Base-by-base conservation (phyloP, 2,888 invertebrate genomes). In the Pseudoips prasinana region DNA sequence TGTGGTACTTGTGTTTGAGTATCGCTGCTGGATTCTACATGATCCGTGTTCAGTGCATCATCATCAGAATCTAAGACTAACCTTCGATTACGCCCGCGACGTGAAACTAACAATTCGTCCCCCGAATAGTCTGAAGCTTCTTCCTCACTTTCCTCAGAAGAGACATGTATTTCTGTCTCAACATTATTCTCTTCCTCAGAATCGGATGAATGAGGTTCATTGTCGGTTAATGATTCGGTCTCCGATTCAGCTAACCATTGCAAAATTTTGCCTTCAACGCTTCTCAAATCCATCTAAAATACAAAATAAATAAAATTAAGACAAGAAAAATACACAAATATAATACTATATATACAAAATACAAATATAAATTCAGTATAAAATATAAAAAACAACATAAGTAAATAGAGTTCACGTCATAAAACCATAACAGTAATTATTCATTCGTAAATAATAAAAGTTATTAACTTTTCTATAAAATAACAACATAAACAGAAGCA, bases 11-110 rank as follows among this genome's bases (percentile, higher is more conserved):
- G 18, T 14, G 11, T 11, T 24, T 24, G n/a, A n/a, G n/a, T n/a
- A n/a, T n/a, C n/a, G n/a, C n/a, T n/a, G n/a, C n/a, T 10, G 22
- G 31, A 25, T 10, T 31, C 20, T 9, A 31, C 17, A 10, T 25
- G 31, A 25, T 31, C 31, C 10, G 25, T 31, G 23, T 11, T 22
- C 24, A 23, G 10, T 14, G 31, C 8, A 31, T 31, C 31, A 31
- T 31, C 31, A 31, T 31, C 31, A 18, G 24, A 24, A 31, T 31
- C 31, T 31, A 31, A 17, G 19, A 25, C 25, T 25, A 25, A 31
- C 31, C 31, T 31, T 31, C 31, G 31, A 31, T 18, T 31, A 8
- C 14, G 31, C 8, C 25, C 10, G 25, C 24, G 25, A 25, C 22
- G 22, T 22, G 22, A 8, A 22, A 8, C 22, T n/a, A 22, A 22